Evolutionary conservation across 1,140 invertebrate species (phyloP).

Genomic region (Zaprionus kolodkinae): DNA sequence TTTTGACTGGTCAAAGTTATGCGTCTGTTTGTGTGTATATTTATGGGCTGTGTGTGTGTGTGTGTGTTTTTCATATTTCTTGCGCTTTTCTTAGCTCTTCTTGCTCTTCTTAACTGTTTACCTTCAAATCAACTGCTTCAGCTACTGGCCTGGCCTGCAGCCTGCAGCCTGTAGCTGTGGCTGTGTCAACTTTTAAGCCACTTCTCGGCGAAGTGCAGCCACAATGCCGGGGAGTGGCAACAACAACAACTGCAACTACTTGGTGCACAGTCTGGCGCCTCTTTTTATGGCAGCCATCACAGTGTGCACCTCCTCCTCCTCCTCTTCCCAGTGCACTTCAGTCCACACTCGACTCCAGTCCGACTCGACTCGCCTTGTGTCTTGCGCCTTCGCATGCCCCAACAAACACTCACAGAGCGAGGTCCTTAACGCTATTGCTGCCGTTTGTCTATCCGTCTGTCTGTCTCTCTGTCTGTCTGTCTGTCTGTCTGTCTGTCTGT

Average conservation of each 20-base stretch:
- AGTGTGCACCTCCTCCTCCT: slow-evolving; percentile 35
- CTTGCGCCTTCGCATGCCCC: slow-evolving; percentile 63
- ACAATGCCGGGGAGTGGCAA: slow-evolving; percentile 56
- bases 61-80: slow-evolving; percentile 2
- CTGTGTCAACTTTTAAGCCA: slow-evolving; percentile 77
- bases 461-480: slow-evolving; percentile 24
- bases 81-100: slow-evolving; percentile 61
- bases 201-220: slow-evolving; percentile 62
- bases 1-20: slow-evolving; percentile 15
- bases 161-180: slow-evolving; percentile 32
- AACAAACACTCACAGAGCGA: slow-evolving; percentile 69
- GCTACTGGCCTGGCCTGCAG: slow-evolving; percentile 8
- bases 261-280: slow-evolving; percentile 75
- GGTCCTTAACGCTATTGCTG: slow-evolving; percentile 54
- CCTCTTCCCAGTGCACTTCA: neutral
- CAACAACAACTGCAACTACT: slow-evolving; percentile 43
- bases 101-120: slow-evolving; percentile 59
- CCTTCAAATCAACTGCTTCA: slow-evolving; percentile 75
- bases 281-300: slow-evolving; percentile 73
- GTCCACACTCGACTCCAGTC: slow-evolving; percentile 1
- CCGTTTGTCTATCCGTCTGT: slow-evolving; percentile 22
- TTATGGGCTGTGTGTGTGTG: neutral
- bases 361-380: slow-evolving; percentile 27
- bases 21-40: neutral
- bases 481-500: slow-evolving; percentile 27